Conservation (phyloP, 2,888 invertebrate species). For the Drosophila hamatofila region DNA sequence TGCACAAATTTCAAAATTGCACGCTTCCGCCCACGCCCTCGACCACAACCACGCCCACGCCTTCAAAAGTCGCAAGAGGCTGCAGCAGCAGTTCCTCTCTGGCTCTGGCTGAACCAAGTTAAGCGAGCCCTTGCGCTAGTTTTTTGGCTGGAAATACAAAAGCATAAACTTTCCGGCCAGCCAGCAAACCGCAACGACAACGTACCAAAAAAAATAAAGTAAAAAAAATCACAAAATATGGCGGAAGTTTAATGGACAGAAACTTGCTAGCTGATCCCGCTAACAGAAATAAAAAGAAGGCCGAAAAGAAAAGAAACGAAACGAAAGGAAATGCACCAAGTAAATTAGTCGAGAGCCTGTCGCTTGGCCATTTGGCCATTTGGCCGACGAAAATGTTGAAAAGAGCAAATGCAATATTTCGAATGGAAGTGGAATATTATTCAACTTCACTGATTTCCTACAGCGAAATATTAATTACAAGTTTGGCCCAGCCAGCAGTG, state of each 20-base stretch:
- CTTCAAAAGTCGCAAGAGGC: too few relatives aligned
- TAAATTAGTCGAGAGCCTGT: slow-evolving; percentile 66
- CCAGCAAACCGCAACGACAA: slow-evolving; percentile 49
- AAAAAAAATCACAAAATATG: slow-evolving; percentile 71
- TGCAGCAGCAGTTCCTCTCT: too few relatives aligned
- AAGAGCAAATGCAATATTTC: slow-evolving; percentile 27
- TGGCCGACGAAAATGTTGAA: slow-evolving; percentile 8
- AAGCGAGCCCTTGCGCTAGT: slow-evolving; percentile 42
- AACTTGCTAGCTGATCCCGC: slow-evolving; percentile 67
- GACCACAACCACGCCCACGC: too few relatives aligned
- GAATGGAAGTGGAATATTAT: slow-evolving; percentile 39
- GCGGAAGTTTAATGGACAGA: slow-evolving; percentile 81
- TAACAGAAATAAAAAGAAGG: slow-evolving; percentile 6
- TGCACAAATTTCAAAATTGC: slow-evolving; percentile 76
- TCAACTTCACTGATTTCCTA: slow-evolving; percentile 50
- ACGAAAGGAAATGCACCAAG: slow-evolving; percentile 68
- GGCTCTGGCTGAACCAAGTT: slow-evolving; percentile 10
- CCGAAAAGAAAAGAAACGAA: background rate
- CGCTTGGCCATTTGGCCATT: slow-evolving; percentile 21
- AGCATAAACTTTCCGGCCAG: slow-evolving; percentile 80
- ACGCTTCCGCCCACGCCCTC: slow-evolving; percentile 65
- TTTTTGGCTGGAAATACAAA: slow-evolving; percentile 75
- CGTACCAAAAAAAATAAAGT: slow-evolving; percentile 51
- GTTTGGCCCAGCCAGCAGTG: slow-evolving; percentile 18
- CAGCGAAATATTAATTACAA: slow-evolving; percentile 54